Conservation (phyloP, 2,888 invertebrate species). For the Steromphala cineraria region DNA sequence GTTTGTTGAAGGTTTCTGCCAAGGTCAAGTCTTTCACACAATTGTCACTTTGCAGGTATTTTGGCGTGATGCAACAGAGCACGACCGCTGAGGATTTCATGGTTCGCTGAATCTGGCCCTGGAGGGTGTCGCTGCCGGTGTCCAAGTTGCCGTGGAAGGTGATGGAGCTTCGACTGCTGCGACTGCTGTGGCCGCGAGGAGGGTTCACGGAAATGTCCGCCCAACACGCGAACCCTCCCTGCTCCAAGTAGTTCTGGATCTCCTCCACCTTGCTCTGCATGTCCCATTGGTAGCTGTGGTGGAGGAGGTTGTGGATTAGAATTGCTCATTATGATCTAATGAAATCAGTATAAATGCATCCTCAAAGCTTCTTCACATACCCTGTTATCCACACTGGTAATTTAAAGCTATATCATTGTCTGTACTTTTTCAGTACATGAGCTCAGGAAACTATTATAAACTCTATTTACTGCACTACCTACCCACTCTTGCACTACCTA, state of each 20-base stretch:
- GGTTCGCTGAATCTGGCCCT: slow-evolving; percentile 67
- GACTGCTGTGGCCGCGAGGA: slow-evolving; percentile 63
- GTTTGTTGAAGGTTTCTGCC: slow-evolving; percentile 70
- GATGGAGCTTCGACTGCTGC: slow-evolving; percentile 49
- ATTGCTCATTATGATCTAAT: too few relatives aligned
- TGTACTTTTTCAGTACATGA: too few relatives aligned
- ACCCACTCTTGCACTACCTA: too few relatives aligned
- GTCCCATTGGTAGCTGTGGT: slow-evolving; percentile 74
- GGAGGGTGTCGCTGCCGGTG: slow-evolving; percentile 55
- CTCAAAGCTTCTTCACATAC: too few relatives aligned
- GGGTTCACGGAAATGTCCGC: slow-evolving; percentile 67
- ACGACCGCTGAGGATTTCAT: slow-evolving; percentile 69
- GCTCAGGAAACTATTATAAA: too few relatives aligned
- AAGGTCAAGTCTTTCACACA: slow-evolving; percentile 71
- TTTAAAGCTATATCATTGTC: too few relatives aligned
- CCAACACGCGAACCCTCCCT: slow-evolving; percentile 67
- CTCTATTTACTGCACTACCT: too few relatives aligned
- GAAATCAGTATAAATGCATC: too few relatives aligned
- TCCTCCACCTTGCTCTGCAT: slow-evolving; percentile 71
- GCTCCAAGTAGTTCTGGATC: slow-evolving; percentile 63
- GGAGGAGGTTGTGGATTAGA: slow-evolving; percentile 33
- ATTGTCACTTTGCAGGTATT: slow-evolving; percentile 73
- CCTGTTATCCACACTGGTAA: too few relatives aligned
- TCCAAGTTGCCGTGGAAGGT: slow-evolving; percentile 36
- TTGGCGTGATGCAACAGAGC: slow-evolving; percentile 71